Evolutionary conservation across 2,888 invertebrate species (phyloP).

Genomic region (Volucella zonaria): DNA sequence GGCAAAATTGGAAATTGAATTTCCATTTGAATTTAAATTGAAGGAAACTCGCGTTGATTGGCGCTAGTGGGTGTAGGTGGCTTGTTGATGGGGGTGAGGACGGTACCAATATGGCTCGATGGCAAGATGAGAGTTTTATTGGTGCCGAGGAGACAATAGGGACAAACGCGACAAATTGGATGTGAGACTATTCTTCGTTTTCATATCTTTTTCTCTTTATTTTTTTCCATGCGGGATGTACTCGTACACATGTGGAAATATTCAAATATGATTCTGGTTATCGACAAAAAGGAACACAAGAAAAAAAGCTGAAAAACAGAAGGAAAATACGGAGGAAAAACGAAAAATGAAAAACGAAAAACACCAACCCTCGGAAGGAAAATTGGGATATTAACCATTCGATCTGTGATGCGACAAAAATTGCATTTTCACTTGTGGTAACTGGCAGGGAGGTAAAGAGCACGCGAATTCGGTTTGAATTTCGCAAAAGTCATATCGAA

Average conservation of each 20-base stretch:
- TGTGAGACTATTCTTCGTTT: slow-evolving; percentile 48
- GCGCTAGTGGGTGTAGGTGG: slow-evolving; percentile 24
- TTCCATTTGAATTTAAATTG: slow-evolving; percentile 63
- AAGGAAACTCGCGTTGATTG: slow-evolving; percentile 52
- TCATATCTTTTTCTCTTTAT: background rate
- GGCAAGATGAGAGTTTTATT: slow-evolving; percentile 67
- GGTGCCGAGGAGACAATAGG: slow-evolving; percentile 62
- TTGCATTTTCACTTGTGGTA: slow-evolving; percentile 35
- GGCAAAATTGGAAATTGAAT: slow-evolving; percentile 64
- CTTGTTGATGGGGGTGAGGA: no score
- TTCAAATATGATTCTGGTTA: slow-evolving; percentile 52
- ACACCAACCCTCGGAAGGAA: no score
- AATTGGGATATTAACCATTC: slow-evolving; percentile 62
- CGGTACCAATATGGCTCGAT: background rate
- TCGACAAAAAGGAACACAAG: background rate
- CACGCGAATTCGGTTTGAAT: no score
- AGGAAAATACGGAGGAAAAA: slow-evolving; percentile 7
- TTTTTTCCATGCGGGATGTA: slow-evolving; percentile 11
- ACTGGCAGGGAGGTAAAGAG: background rate
- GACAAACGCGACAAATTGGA: slow-evolving; percentile 62
- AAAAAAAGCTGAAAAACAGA: slow-evolving; percentile 36
- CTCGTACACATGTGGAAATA: slow-evolving; percentile 30
- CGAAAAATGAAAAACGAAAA: slow-evolving; percentile 33
- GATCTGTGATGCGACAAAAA: slow-evolving; percentile 23
- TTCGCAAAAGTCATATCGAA: no score